Evolutionary conservation across 2,888 invertebrate genomes (phyloP).

Genomic region (Drosophila stalkeri): DNA sequence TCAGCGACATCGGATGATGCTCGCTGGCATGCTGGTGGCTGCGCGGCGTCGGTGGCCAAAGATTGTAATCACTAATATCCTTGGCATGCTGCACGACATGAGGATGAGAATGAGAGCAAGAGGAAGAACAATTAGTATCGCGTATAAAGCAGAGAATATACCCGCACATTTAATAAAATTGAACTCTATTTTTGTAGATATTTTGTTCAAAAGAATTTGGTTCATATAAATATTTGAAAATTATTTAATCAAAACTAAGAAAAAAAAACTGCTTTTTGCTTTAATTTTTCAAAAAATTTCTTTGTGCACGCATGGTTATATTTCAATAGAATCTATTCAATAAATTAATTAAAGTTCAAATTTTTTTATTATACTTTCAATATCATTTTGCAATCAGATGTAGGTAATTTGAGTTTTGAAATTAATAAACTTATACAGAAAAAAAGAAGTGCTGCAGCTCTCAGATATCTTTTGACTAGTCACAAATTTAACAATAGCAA

Average conservation of each 20-base stretch:
- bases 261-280: background rate
- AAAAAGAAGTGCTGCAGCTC: background rate
- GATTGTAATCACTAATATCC: conserved; percentile 85
- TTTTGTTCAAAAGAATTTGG: background rate
- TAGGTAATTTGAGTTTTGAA: conserved; percentile 29
- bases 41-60: conserved; percentile 84
- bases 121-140: conserved; percentile 15
- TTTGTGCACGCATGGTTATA: background rate
- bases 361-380: conserved; percentile 9
- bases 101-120: conserved; percentile 1
- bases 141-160: background rate
- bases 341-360: conserved; percentile 16
- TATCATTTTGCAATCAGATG: conserved; percentile 2
- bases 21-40: conserved; percentile 82
- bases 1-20: conserved; percentile 84
- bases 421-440: conserved; percentile 9
- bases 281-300: background rate
- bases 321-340: background rate
- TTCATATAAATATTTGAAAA: background rate
- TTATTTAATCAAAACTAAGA: too few species aligned
- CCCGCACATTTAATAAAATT: background rate
- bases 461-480: conserved; percentile 21
- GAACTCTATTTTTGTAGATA: background rate
- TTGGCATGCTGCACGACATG: conserved; percentile 82
- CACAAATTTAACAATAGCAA: conserved; percentile 12